phyloP scores from a whole-genome alignment of 2,888 invertebrate species.

The Hyalella azteca region DNA sequence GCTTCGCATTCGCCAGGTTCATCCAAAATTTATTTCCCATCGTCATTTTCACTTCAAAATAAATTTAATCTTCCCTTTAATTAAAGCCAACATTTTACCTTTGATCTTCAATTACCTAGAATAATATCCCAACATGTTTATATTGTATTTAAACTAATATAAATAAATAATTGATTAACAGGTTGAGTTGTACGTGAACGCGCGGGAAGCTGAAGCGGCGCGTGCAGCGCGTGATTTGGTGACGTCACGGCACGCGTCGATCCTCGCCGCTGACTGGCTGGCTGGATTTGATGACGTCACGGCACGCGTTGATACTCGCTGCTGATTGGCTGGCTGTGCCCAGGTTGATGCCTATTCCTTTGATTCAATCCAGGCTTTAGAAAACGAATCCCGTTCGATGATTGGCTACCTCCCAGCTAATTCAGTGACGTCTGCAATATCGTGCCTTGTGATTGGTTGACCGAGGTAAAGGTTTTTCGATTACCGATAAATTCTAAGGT shows the following conservation, averaged over 20 bases:
- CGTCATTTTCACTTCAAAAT: neutral
- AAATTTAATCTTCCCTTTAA: neutral
- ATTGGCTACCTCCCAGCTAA: neutral
- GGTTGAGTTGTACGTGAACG: neutral
- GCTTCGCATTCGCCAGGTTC: neutral
- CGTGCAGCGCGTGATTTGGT: slow-evolving; percentile 36
- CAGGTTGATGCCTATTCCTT: neutral
- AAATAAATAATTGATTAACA: neutral
- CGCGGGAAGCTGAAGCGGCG: neutral
- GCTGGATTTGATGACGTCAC: slow-evolving; percentile 23
- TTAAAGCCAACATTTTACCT: neutral
- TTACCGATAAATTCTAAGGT: neutral
- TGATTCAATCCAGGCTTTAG: neutral
- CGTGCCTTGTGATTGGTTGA: neutral
- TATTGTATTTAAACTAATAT: neutral
- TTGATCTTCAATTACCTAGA: neutral
- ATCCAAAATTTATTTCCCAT: neutral
- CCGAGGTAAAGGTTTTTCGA: slow-evolving; percentile 13
- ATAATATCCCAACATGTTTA: neutral
- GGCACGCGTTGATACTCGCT: neutral
- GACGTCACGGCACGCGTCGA: neutral
- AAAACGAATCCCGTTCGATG: neutral
- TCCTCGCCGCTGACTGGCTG: neutral
- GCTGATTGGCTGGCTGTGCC: neutral
- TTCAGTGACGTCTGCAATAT: slow-evolving; percentile 10